Evolutionary conservation across 2,888 invertebrate species (phyloP).

Genomic region (Nomada goodeniana): DNA sequence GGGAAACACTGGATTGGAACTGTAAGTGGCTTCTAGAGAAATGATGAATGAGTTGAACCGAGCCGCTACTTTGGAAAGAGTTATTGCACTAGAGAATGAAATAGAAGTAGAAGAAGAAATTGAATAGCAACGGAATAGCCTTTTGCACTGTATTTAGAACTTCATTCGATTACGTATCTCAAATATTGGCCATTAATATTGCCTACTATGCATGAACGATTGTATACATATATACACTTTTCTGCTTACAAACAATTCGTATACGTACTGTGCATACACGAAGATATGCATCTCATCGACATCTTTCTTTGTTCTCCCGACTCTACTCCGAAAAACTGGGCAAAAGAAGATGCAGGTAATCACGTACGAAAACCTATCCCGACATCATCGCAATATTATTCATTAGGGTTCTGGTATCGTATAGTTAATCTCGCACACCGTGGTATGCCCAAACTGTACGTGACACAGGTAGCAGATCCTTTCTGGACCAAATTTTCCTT

Average conservation of each 20-base stretch:
- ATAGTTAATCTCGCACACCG: conserved; percentile 66
- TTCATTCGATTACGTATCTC: conserved; percentile 2
- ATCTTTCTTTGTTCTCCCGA: neutral
- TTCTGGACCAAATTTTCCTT: conserved; percentile 35
- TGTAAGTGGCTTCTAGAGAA: conserved; percentile 58
- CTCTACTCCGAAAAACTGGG: conserved; percentile 2
- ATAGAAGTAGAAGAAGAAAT: conserved; percentile 16
- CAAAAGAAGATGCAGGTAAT: conserved; percentile 34
- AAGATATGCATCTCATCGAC: conserved; percentile 2
- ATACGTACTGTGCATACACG: neutral
- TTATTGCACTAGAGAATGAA: conserved; percentile 17
- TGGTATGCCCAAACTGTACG: conserved; percentile 63
- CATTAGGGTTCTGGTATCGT: conserved; percentile 63
- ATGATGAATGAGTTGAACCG: conserved; percentile 35
- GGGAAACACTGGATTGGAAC: conserved; percentile 46
- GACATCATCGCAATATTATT: conserved; percentile 65
- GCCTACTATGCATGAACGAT: neutral
- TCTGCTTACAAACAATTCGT: neutral
- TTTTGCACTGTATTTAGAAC: conserved; percentile 4
- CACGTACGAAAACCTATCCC: conserved; percentile 59
- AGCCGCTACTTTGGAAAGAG: conserved; percentile 21
- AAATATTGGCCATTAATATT: conserved; percentile 24
- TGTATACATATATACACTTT: neutral
- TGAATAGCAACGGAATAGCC: neutral
- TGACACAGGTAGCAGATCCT: conserved; percentile 56